Percentiles rank a stretch among this genome's conserved stretches.
These are phyloP conservation scores for Drosophila erecta DNA, from an alignment of 1,140 invertebrate genomes.

Conservation along the genomic window DNA sequence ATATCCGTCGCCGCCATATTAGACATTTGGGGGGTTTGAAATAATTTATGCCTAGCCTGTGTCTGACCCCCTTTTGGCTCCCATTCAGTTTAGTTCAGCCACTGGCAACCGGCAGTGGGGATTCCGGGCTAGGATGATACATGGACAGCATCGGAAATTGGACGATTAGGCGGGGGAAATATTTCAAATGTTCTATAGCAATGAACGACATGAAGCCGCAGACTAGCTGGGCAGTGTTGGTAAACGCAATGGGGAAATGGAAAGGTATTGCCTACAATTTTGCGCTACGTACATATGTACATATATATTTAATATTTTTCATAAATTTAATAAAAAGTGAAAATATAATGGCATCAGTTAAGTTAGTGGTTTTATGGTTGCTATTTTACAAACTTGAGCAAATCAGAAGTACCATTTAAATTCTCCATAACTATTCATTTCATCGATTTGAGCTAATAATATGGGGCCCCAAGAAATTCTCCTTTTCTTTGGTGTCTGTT, in stretches of 20 bases:
- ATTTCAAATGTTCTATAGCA: conserved; percentile 3
- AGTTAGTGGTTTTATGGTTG: too few species aligned
- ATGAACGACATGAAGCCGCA: conserved; percentile 9
- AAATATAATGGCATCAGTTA: not conserved
- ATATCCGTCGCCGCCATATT: conserved; percentile 71
- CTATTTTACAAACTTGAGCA: too few species aligned
- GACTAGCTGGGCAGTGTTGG: conserved; percentile 16
- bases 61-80: conserved; percentile 12
- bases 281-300: not conserved
- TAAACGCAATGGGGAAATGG: not conserved
- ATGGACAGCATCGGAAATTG: conserved; percentile 40
- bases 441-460: not conserved
- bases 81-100: not conserved
- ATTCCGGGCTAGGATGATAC: conserved; percentile 31
- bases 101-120: conserved; percentile 11
- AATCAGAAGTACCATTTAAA: too few species aligned
- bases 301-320: not conserved
- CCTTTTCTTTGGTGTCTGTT: not conserved
- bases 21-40: conserved; percentile 63
- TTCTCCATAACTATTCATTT: not conserved
- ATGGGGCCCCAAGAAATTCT: not conserved
- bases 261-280: conserved; percentile 30
- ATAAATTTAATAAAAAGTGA: not conserved
- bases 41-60: conserved; percentile 67
- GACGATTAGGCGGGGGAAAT: conserved; percentile 37